Percentiles rank a stretch among this genome's conserved stretches.
Conservation (phyloP, 2,113 vertebrate species). For the Leptobrachium ailaonicum region DNA sequence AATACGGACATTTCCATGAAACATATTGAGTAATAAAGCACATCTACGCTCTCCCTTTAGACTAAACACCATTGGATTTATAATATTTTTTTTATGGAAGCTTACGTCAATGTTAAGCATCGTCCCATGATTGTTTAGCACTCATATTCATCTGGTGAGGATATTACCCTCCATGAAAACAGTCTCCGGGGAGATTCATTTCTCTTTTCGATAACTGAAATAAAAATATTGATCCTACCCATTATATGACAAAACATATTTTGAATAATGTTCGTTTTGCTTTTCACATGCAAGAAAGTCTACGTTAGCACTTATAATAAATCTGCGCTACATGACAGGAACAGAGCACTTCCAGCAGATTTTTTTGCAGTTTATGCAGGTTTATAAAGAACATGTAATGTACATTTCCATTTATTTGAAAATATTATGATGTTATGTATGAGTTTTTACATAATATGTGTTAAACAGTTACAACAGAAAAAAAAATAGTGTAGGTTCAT, state of each 20-base stretch:
- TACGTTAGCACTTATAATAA: too few species aligned
- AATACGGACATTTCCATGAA: conserved; percentile 27
- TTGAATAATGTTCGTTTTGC: too few species aligned
- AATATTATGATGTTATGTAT: too few species aligned
- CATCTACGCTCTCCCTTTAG: conserved; percentile 20
- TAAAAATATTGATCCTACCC: not conserved
- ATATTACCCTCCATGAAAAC: not conserved
- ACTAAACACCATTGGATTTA: conserved; percentile 32
- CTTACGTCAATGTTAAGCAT: conserved; percentile 9
- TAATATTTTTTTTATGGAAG: conserved; percentile 24
- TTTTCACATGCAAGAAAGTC: too few species aligned
- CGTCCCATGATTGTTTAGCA: not conserved
- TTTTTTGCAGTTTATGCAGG: too few species aligned
- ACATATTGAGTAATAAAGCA: conserved; percentile 31
- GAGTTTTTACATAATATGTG: too few species aligned
- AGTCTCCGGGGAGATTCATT: not conserved
- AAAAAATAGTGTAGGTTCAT: too few species aligned
- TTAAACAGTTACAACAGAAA: too few species aligned
- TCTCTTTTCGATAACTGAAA: not conserved
- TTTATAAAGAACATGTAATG: too few species aligned
- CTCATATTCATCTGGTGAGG: not conserved
- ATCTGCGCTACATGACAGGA: too few species aligned
- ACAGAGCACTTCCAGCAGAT: too few species aligned
- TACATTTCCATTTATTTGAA: too few species aligned
- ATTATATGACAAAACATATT: not conserved